Evolutionary conservation across 2,888 invertebrate genomes (phyloP), one percentile per base, ranked within the genome.

Genomic region (Melanostoma mellinum): DNA sequence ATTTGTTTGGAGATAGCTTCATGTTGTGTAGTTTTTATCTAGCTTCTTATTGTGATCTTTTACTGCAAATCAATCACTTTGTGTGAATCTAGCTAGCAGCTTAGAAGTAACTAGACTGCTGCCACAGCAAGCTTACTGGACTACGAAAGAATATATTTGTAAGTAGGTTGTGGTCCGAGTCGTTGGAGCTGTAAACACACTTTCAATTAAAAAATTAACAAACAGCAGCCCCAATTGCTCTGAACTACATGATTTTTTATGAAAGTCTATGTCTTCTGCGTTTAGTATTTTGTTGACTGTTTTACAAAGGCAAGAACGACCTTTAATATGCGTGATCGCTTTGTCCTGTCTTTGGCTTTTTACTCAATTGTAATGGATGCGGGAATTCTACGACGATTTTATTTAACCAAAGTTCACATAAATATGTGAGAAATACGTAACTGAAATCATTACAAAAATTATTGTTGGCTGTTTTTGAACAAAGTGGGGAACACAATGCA

Each of bases 171-270:
- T 53, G 33, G n/a, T 44, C 46, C 30, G n/a, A 38, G 48, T 48
- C 46, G 30, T 36, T 72, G 61, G 36, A 61, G 55, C 36, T 38
- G 55, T 50, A 56, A 53, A 61, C 52, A 32, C 9, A 32, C 52
- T 72, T 60, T 61, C 72, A 72, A 65, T 65, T 68, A 36, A 42
- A 53, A 67, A 58, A 75, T 44, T 75, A 67, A 67, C 56, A 44
- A 53, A 67, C 58, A 67, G 67, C 65, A 75, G 67, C 44, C 52
- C 67, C 67, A 75, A 75, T 75, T 75, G 75, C 67, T 75, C 56
- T n/a, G 35, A 35, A 38, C 55, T 55, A 58, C 30, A 35, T 50
- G 65, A 67, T 67, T 56, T 74, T 40, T 67, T 67, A 60, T 20
- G 20, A 20, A 20, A 20, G 20, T 75, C 67, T 44, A 38, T 40